A percentile compares a stretch with the other conserved stretches of the same genome.
These are phyloP conservation scores for Smittia sp. DNA, from an alignment of 2,888 invertebrate species.

Conservation along the genomic window DNA sequence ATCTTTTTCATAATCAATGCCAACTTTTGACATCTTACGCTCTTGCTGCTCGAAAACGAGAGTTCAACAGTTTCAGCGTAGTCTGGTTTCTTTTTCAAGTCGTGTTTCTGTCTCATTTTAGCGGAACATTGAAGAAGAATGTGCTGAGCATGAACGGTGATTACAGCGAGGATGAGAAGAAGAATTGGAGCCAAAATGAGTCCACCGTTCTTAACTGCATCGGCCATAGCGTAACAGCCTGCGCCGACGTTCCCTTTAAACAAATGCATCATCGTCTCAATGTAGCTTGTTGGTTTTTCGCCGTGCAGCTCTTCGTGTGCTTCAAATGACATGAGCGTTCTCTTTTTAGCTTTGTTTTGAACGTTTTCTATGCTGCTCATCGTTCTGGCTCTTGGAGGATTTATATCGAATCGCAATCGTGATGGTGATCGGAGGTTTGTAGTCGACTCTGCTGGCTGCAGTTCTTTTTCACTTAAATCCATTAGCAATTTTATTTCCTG, in stretches of 20 bases:
- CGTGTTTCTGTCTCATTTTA: constrained; percentile 62
- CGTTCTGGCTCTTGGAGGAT: too few species aligned
- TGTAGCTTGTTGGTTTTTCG: constrained; percentile 56
- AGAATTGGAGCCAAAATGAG: constrained; percentile 76
- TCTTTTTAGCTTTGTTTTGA: too few species aligned
- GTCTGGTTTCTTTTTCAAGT: constrained; percentile 61
- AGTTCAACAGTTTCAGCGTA: constrained; percentile 81
- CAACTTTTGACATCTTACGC: constrained; percentile 58
- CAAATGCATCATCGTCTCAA: constrained; percentile 86
- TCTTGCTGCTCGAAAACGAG: constrained; percentile 75
- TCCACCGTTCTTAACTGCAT: constrained; percentile 90
- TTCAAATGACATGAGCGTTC: neutral
- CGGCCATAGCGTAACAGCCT: constrained; percentile 86
- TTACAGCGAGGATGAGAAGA: constrained; percentile 74
- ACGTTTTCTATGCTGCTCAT: too few species aligned
- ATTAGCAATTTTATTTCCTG: too few species aligned
- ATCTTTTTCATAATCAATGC: constrained; percentile 64
- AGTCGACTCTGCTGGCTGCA: too few species aligned
- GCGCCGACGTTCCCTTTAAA: constrained; percentile 96
- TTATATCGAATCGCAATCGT: too few species aligned
- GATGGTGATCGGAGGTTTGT: too few species aligned
- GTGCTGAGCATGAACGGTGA: constrained; percentile 92
- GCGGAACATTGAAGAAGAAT: constrained; percentile 76
- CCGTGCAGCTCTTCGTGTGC: neutral
- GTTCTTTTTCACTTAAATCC: too few species aligned